Conservation (phyloP, 1,140 invertebrate species). For the Ceratoteleas bidentatus region DNA sequence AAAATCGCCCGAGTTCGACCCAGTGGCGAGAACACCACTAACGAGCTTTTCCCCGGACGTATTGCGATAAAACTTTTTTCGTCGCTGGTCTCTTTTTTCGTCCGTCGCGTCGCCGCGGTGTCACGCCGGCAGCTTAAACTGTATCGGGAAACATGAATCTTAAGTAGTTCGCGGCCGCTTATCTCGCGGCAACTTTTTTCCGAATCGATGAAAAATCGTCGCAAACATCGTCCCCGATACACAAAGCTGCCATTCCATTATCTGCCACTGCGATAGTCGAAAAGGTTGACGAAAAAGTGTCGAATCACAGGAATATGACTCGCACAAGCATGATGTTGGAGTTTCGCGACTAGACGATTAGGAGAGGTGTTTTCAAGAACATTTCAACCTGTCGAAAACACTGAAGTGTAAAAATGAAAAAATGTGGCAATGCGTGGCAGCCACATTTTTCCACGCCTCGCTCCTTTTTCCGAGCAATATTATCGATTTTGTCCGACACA, state of each 20-base stretch:
- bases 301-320: too few relatives aligned
- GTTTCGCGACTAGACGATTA: too few relatives aligned
- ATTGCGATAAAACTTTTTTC: slow-evolving; percentile 47
- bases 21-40: slow-evolving; percentile 1
- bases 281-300: too few relatives aligned
- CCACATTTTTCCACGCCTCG: slow-evolving; percentile 19
- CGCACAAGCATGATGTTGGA: too few relatives aligned
- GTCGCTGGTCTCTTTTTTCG: slow-evolving; percentile 24
- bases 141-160: slow-evolving; percentile 46
- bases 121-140: slow-evolving; percentile 26
- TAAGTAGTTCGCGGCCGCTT: slow-evolving; percentile 35
- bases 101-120: slow-evolving; percentile 9
- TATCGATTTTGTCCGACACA: slow-evolving; percentile 39
- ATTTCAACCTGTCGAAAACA: too few relatives aligned
- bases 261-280: too few relatives aligned
- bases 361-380: too few relatives aligned
- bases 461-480: slow-evolving; percentile 31
- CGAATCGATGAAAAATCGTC: slow-evolving; percentile 27
- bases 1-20: slow-evolving; percentile 30
- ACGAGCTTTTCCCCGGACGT: slow-evolving; percentile 32
- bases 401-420: not conserved
- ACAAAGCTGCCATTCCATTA: too few relatives aligned
- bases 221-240: not conserved
- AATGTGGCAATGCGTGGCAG: not conserved
- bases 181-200: slow-evolving; percentile 34